phyloP scores from a whole-genome alignment of 2,113 vertebrate species.

The Salvelinus namaycush region DNA sequence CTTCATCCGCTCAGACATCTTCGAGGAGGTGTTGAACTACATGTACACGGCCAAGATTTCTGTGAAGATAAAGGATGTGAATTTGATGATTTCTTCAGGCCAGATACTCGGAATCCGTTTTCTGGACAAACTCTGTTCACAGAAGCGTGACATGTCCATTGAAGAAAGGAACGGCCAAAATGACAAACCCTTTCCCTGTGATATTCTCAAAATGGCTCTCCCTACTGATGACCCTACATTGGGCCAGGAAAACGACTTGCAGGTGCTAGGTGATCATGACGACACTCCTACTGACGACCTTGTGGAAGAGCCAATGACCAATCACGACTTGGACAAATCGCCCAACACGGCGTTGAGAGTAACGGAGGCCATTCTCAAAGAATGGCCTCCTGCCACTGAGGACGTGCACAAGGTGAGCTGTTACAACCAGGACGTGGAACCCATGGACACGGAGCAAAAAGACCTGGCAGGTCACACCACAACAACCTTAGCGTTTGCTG shows the following conservation, averaged over 20 bases:
- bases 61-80: constrained; percentile 94
- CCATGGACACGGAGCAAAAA: constrained; percentile 87
- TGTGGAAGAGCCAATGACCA: constrained; percentile 44
- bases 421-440: constrained; percentile 89
- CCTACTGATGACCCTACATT: constrained; percentile 49
- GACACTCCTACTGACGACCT: constrained; percentile 66
- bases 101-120: constrained; percentile 97
- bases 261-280: constrained; percentile 92
- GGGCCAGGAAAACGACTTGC: constrained; percentile 27
- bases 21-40: constrained; percentile 96
- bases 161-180: constrained; percentile 73
- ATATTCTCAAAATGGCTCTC: constrained; percentile 72
- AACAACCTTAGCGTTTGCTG: constrained; percentile 87
- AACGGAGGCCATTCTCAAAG: constrained; percentile 94
- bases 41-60: constrained; percentile 98
- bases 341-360: constrained; percentile 76
- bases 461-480: constrained; percentile 85
- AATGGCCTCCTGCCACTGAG: constrained; percentile 82
- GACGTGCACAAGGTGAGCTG: constrained; percentile 93
- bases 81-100: constrained; percentile 98
- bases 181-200: constrained; percentile 62
- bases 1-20: constrained; percentile 94
- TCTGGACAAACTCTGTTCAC: constrained; percentile 95
- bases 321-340: constrained; percentile 69
- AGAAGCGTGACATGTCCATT: constrained; percentile 86